Conservation (phyloP, 2,888 invertebrate genomes). For the Congeria kusceri region DNA sequence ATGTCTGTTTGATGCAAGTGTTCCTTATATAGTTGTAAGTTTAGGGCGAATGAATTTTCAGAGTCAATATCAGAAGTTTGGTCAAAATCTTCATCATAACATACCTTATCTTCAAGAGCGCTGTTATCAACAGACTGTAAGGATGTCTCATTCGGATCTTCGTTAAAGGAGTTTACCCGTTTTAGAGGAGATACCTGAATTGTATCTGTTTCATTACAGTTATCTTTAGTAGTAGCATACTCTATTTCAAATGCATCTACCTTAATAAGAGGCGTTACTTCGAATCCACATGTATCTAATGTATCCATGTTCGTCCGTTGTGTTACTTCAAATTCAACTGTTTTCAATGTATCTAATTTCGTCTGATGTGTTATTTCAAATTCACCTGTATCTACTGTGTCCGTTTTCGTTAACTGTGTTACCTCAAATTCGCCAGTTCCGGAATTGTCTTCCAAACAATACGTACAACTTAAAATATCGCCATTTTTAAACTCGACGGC, state of each 20-base stretch:
- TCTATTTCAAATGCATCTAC: slow-evolving; percentile 22
- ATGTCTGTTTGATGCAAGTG: background rate
- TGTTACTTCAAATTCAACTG: too few species aligned
- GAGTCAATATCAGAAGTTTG: background rate
- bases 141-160: background rate
- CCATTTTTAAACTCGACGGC: too few species aligned
- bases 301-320: background rate
- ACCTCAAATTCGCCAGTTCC: background rate
- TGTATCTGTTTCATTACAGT: background rate
- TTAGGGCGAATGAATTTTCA: background rate
- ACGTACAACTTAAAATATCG: background rate
- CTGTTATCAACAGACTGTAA: background rate
- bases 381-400: background rate
- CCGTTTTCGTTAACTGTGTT: too few species aligned
- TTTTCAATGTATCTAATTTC: too few species aligned
- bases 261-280: slow-evolving; percentile 38
- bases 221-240: background rate
- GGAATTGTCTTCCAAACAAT: background rate
- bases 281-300: slow-evolving; percentile 44
- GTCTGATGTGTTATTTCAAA: too few species aligned
- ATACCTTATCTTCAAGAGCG: background rate
- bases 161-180: background rate
- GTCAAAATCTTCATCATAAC: background rate
- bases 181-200: too few species aligned
- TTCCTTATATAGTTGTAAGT: too few species aligned